Percentiles rank a stretch among this genome's conserved stretches.
phyloP scores from a whole-genome alignment of 2,113 vertebrate genomes.

The Rhineura floridana region DNA sequence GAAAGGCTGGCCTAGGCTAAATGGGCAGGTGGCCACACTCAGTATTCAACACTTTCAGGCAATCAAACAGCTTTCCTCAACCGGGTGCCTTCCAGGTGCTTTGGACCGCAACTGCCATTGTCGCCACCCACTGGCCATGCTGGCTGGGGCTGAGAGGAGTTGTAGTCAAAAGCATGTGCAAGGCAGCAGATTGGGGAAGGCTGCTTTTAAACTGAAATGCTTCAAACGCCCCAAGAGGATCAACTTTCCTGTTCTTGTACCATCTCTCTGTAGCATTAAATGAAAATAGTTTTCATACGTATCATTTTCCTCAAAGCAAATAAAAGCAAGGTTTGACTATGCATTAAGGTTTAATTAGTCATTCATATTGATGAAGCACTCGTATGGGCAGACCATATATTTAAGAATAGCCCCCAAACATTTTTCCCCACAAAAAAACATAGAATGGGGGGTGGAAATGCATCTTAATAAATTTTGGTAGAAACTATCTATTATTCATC shows the following conservation, averaged over 20 bases:
- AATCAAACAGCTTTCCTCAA: background rate
- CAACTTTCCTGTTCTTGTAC: too few species aligned
- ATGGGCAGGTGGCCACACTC: background rate
- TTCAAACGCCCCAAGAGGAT: too few species aligned
- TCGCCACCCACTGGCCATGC: background rate
- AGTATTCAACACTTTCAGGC: background rate
- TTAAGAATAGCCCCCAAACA: slow-evolving; percentile 70
- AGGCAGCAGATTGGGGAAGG: too few species aligned
- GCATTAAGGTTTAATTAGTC: slow-evolving; percentile 75
- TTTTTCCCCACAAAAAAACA: background rate
- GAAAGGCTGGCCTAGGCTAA: too few species aligned
- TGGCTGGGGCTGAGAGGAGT: background rate
- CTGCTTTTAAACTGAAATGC: too few species aligned
- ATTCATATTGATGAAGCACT: slow-evolving; percentile 78
- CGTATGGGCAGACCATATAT: slow-evolving; percentile 51
- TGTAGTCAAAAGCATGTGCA: too few species aligned
- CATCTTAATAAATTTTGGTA: slow-evolving; percentile 53
- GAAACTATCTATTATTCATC: slow-evolving; percentile 65
- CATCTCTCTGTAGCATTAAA: too few species aligned
- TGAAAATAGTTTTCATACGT: slow-evolving; percentile 42
- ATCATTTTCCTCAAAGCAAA: slow-evolving; percentile 43
- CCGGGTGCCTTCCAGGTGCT: background rate
- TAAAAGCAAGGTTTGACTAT: slow-evolving; percentile 39
- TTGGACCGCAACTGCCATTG: background rate
- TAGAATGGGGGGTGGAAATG: background rate